Conservation (phyloP, 2,113 vertebrate genomes). For the Barbus barbus region DNA sequence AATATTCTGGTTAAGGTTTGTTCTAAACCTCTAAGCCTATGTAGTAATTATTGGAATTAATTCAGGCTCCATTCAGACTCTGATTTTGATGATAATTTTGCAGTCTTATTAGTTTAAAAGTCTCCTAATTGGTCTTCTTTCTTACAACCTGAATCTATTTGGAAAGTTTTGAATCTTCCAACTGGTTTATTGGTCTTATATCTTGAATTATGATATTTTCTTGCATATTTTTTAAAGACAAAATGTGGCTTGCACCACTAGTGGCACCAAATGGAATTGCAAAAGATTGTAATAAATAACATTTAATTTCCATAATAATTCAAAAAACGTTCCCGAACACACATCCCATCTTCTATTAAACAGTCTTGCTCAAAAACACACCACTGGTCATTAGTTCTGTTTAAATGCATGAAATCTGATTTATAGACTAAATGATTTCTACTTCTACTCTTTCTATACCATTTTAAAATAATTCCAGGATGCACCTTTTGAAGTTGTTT, state of each 20-base stretch:
- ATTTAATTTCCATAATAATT: not conserved
- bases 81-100: no score
- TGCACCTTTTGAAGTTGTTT: not conserved
- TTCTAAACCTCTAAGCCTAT: conserved; percentile 14
- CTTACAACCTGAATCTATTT: not conserved
- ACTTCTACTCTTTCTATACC: not conserved
- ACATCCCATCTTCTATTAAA: not conserved
- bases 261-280: not conserved
- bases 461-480: not conserved
- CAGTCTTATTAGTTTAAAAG: not conserved
- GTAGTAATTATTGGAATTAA: not conserved
- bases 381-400: not conserved
- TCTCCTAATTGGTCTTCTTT: not conserved
- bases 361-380: not conserved
- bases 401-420: not conserved
- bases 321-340: not conserved
- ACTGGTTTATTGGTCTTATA: not conserved
- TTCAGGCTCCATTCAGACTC: not conserved
- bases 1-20: not conserved
- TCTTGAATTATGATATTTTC: not conserved
- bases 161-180: not conserved
- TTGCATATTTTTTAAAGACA: not conserved
- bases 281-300: not conserved
- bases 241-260: not conserved
- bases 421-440: not conserved